Evolutionary conservation across 2,797 vertebrate genomes (phyloP).

Genomic region (Eupleurogrammus muticus): DNA sequence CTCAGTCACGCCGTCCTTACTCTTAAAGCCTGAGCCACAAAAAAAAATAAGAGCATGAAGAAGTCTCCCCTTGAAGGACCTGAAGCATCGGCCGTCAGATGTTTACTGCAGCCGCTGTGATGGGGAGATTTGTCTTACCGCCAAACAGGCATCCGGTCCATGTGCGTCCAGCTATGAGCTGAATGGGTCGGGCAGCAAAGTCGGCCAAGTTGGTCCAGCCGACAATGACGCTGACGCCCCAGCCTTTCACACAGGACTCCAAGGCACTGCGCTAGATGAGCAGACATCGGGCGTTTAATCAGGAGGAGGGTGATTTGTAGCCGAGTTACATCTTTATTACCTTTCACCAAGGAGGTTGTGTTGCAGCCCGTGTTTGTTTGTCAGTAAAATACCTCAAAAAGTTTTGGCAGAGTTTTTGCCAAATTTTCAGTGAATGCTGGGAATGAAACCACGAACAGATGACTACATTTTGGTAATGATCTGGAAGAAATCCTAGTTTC

Average conservation of each 20-base stretch:
- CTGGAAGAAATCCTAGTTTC: no score
- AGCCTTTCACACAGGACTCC: constrained; percentile 90
- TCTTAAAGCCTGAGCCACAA: constrained; percentile 82
- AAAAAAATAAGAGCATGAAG: not conserved
- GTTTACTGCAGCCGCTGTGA: not conserved
- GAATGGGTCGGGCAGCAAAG: constrained; percentile 87
- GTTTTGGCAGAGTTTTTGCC: no score
- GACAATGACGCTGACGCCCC: constrained; percentile 92
- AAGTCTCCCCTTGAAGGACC: accelerated
- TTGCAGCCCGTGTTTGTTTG: no score
- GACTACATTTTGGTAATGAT: no score
- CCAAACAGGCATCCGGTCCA: constrained; percentile 94
- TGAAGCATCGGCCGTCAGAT: not conserved
- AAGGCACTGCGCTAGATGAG: constrained; percentile 87
- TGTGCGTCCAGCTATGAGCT: constrained; percentile 90
- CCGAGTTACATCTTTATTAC: not conserved
- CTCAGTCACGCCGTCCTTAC: constrained; percentile 80
- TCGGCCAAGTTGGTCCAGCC: constrained; percentile 91
- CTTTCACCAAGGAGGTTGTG: no score
- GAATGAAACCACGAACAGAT: no score
- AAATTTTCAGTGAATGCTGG: no score
- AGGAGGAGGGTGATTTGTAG: not conserved
- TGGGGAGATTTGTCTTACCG: constrained; percentile 78
- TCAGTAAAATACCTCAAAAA: no score
- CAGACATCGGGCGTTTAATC: not conserved